Evolutionary conservation across 2,797 vertebrate species (phyloP).

Genomic region (Lophotriccus pileatus): DNA sequence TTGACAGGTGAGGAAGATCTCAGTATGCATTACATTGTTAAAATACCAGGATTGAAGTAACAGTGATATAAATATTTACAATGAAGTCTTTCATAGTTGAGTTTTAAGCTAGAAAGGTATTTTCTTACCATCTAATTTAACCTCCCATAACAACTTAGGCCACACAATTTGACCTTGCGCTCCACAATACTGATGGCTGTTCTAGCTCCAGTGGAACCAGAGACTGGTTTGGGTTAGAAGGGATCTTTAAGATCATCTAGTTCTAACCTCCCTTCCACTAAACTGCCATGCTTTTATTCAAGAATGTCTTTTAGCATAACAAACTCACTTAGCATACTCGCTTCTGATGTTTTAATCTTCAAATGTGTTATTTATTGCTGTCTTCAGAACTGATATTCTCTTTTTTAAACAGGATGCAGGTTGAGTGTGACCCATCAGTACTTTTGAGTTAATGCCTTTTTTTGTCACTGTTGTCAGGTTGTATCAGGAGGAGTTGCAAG

Average conservation of each 20-base stretch:
- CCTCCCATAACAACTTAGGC: background rate
- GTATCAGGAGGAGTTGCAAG: conserved; percentile 94
- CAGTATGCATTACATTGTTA: background rate
- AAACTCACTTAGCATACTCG: background rate
- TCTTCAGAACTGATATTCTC: background rate
- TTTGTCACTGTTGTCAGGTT: conserved; percentile 76
- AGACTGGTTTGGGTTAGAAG: background rate
- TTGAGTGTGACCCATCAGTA: background rate
- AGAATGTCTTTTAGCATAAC: background rate
- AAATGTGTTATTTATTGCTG: background rate
- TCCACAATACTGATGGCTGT: background rate
- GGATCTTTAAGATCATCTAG: background rate
- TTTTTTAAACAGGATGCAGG: background rate
- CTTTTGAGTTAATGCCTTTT: background rate
- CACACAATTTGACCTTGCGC: background rate
- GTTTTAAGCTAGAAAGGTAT: background rate
- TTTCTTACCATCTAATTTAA: background rate
- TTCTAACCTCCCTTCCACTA: background rate
- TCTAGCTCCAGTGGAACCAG: background rate
- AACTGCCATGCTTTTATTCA: background rate
- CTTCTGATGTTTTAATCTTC: background rate
- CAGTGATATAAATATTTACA: background rate
- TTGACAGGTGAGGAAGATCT: background rate
- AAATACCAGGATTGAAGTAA: background rate
- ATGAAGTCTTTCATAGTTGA: background rate